Evolutionary conservation across 1,140 invertebrate species (phyloP).

Genomic region (Nasonia longicornis): DNA sequence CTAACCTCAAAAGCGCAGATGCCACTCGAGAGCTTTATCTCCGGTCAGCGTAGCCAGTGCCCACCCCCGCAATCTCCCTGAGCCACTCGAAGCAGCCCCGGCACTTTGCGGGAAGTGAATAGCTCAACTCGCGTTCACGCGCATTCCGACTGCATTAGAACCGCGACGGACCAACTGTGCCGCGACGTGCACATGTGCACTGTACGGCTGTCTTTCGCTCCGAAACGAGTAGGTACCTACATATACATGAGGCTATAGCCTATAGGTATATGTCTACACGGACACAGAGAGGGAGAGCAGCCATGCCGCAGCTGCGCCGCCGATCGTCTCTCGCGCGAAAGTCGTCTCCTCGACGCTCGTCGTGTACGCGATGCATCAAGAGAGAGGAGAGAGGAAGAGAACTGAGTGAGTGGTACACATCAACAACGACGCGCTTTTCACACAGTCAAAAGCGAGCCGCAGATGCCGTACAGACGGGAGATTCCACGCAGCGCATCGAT

Average conservation of each 20-base stretch:
- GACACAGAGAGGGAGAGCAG: background rate
- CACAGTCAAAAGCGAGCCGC: background rate
- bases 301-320: background rate
- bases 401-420: too few relatives aligned
- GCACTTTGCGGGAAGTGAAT: too few relatives aligned
- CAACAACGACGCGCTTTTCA: background rate
- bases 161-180: too few relatives aligned
- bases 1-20: background rate
- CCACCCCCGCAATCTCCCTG: too few relatives aligned
- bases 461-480: background rate
- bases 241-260: background rate
- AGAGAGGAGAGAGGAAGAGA: too few relatives aligned
- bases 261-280: background rate
- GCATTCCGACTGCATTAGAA: too few relatives aligned
- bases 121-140: too few relatives aligned
- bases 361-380: background rate
- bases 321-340: background rate
- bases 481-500: background rate
- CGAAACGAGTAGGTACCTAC: background rate
- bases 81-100: too few relatives aligned
- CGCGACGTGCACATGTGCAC: background rate
- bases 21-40: too few relatives aligned
- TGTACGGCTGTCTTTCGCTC: background rate
- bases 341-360: background rate
- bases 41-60: too few relatives aligned